These are phyloP conservation scores for Laspeyria flexula DNA, from an alignment of 2,888 invertebrate genomes.

Conservation along the genomic window DNA sequence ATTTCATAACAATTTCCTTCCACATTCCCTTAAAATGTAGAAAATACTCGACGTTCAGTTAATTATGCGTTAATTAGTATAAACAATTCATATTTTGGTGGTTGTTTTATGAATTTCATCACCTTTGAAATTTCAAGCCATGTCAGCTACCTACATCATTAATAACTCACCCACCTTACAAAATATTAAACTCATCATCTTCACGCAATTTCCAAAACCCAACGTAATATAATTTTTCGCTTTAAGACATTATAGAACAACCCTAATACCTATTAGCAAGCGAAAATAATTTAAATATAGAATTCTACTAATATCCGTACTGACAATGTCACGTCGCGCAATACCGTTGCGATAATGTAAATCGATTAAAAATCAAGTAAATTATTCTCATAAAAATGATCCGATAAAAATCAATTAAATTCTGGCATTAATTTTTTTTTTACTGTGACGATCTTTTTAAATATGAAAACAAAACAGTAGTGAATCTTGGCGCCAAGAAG, in stretches of 20 bases:
- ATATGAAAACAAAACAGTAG: background rate
- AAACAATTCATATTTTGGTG: background rate
- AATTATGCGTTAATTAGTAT: background rate
- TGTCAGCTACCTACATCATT: too few species aligned
- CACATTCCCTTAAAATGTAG: too few species aligned
- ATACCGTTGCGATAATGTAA: slow-evolving; percentile 53
- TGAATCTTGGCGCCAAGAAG: background rate
- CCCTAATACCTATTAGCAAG: slow-evolving; percentile 42
- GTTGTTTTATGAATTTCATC: background rate
- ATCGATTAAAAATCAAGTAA: slow-evolving; percentile 44
- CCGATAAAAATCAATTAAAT: slow-evolving; percentile 2
- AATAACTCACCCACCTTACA: too few species aligned
- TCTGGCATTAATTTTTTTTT: slow-evolving; percentile 1
- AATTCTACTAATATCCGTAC: slow-evolving; percentile 69
- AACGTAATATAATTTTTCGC: background rate
- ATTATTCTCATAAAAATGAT: slow-evolving; percentile 8
- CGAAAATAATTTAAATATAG: slow-evolving; percentile 60
- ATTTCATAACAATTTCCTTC: too few species aligned
- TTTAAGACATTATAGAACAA: slow-evolving; percentile 56
- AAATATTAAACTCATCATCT: too few species aligned
- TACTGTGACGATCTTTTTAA: too few species aligned
- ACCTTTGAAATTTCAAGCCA: background rate
- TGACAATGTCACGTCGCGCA: slow-evolving; percentile 77
- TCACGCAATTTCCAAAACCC: too few species aligned
- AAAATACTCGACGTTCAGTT: too few species aligned